Conservation (phyloP, 2,113 vertebrate genomes). For the Pelecanoides urinatrix region DNA sequence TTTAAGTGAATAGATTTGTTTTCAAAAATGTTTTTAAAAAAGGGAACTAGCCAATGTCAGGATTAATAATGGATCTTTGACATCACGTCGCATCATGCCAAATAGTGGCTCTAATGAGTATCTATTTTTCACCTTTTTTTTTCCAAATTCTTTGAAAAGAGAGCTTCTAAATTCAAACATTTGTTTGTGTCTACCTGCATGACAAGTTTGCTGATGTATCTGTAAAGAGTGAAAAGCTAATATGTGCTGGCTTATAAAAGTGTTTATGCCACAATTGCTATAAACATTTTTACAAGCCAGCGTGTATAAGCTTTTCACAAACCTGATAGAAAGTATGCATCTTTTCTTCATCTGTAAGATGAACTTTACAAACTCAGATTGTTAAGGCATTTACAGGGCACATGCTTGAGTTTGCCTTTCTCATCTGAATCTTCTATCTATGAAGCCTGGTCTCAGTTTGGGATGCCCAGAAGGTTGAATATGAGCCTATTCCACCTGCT, state of each 20-base stretch:
- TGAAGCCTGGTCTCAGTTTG: not conserved
- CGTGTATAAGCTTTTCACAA: not conserved
- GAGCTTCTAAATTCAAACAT: not conserved
- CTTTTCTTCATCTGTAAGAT: not conserved
- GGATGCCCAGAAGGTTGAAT: not conserved
- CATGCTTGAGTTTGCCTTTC: not conserved
- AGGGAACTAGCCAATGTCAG: not conserved
- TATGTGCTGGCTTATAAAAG: not conserved
- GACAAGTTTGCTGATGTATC: not conserved
- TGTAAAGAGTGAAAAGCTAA: not conserved
- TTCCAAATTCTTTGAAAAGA: not conserved
- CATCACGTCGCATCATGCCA: too few relatives aligned
- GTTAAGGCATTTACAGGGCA: not conserved
- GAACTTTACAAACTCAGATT: not conserved
- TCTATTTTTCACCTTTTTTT: not conserved
- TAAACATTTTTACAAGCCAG: not conserved
- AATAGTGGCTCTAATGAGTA: not conserved
- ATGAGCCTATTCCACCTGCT: not conserved
- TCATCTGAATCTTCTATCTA: not conserved
- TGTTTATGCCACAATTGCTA: not conserved
- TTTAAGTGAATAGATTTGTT: not conserved
- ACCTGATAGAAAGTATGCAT: not conserved
- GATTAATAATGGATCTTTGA: not conserved
- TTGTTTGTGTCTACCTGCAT: not conserved
- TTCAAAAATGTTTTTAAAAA: not conserved